Evolutionary conservation across 2,113 vertebrate species (phyloP).

Genomic region (Oncorhynchus clarkii): DNA sequence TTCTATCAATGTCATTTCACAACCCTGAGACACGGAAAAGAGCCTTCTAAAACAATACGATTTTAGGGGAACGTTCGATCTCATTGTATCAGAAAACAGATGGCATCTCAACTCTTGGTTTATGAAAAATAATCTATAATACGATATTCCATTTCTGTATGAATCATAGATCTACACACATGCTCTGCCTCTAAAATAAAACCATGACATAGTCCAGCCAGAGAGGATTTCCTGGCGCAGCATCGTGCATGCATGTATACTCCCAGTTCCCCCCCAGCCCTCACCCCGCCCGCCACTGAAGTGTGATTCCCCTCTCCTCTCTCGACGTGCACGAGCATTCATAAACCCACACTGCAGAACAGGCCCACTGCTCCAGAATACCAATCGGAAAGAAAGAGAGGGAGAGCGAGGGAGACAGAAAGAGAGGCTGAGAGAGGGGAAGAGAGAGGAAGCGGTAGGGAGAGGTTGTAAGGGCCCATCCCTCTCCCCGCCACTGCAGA

Average conservation of each 20-base stretch:
- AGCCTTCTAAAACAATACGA: not conserved
- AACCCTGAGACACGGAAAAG: not conserved
- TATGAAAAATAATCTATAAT: too few relatives aligned
- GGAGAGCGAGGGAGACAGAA: not conserved
- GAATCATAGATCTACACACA: too few relatives aligned
- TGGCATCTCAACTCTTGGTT: not conserved
- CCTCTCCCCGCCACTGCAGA: too few relatives aligned
- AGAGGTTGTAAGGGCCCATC: too few relatives aligned
- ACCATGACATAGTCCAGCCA: slow-evolving; percentile 38
- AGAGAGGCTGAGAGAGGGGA: too few relatives aligned
- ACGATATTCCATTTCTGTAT: too few relatives aligned
- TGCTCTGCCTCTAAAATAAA: not conserved
- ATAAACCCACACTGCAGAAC: slow-evolving; percentile 76
- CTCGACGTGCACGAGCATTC: slow-evolving; percentile 60
- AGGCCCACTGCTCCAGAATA: slow-evolving; percentile 66
- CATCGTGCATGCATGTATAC: not conserved
- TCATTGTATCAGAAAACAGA: not conserved
- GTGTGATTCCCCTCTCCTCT: slow-evolving; percentile 52
- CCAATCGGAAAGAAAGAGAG: slow-evolving; percentile 52
- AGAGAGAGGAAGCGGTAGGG: too few relatives aligned
- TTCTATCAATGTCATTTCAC: too few relatives aligned
- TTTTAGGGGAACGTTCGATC: not conserved
- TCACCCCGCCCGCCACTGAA: slow-evolving; percentile 53
- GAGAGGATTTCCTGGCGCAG: slow-evolving; percentile 60
- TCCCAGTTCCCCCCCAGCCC: not conserved